phyloP scores from a whole-genome alignment of 2,888 invertebrate species.

The Zaprionus obscuricornis region DNA sequence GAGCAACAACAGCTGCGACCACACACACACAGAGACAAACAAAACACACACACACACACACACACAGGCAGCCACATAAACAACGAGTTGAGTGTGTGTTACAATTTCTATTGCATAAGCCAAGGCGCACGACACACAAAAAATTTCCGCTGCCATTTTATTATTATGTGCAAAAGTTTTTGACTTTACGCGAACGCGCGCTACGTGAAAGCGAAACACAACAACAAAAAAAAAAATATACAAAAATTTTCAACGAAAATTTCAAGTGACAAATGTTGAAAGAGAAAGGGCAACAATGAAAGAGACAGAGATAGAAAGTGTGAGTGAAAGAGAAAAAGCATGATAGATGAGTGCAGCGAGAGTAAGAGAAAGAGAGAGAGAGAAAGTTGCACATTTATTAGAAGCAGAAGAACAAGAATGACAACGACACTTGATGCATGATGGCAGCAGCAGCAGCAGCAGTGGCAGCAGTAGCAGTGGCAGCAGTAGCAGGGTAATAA shows the following conservation, averaged over 20 bases:
- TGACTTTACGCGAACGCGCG: conserved; percentile 40
- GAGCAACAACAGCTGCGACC: conserved; percentile 66
- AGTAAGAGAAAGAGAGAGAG: background rate
- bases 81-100: conserved; percentile 8
- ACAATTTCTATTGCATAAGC: conserved; percentile 68
- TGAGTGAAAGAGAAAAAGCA: conserved; percentile 1
- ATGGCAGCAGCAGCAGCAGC: too few species aligned
- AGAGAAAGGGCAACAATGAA: background rate
- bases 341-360: too few species aligned
- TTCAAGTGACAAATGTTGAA: conserved; percentile 37
- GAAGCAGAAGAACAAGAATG: conserved; percentile 35
- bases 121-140: conserved; percentile 63
- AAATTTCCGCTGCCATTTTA: conserved; percentile 70
- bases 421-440: conserved; percentile 77
- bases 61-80: background rate
- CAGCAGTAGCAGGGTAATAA: conserved; percentile 75
- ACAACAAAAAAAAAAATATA: conserved; percentile 25
- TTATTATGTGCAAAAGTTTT: conserved; percentile 73
- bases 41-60: conserved; percentile 14
- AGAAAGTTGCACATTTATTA: background rate
- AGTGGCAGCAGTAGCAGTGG: background rate
- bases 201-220: conserved; percentile 22
- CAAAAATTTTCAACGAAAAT: conserved; percentile 56
- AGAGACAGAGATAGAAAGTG: background rate
- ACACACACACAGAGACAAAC: conserved; percentile 20